These are phyloP conservation scores for Protosalanx chinensis DNA, from an alignment of 2,797 vertebrate species.

Conservation along the genomic window DNA sequence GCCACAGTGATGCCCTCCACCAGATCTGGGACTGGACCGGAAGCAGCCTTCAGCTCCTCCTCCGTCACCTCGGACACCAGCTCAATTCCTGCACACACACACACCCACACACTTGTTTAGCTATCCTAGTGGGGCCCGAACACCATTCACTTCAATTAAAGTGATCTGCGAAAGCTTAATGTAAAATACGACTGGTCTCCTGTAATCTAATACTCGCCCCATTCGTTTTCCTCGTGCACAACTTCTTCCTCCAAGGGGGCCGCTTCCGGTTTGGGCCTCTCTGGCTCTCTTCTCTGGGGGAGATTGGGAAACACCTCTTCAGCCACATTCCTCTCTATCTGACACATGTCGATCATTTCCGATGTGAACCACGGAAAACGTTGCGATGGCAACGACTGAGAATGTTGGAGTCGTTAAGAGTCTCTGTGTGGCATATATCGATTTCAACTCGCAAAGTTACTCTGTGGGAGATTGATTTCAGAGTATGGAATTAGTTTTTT, in stretches of 20 bases:
- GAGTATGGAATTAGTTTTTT: too few relatives aligned
- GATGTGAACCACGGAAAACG: too few relatives aligned
- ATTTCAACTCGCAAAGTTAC: too few relatives aligned
- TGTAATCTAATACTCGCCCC: constrained; percentile 76
- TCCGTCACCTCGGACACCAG: constrained; percentile 90
- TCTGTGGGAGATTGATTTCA: too few relatives aligned
- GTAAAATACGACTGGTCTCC: too few relatives aligned
- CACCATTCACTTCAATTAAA: too few relatives aligned
- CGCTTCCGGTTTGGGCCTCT: constrained; percentile 75
- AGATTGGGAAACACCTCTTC: not conserved
- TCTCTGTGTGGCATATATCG: too few relatives aligned
- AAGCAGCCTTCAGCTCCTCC: constrained; percentile 82
- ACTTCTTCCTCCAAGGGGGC: constrained; percentile 75
- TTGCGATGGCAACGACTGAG: too few relatives aligned
- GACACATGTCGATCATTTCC: too few relatives aligned
- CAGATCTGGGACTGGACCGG: constrained; percentile 81
- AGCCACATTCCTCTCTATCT: not conserved
- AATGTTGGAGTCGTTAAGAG: too few relatives aligned
- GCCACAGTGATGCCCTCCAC: constrained; percentile 92
- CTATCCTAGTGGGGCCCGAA: not conserved
- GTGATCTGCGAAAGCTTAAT: too few relatives aligned
- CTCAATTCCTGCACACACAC: constrained; percentile 81
- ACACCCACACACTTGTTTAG: not conserved
- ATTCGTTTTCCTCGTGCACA: constrained; percentile 92
- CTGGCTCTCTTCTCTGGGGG: constrained; percentile 78